These are phyloP conservation scores for Tangara arthus DNA, from an alignment of 2,797 vertebrate genomes.

Conservation along the genomic window DNA sequence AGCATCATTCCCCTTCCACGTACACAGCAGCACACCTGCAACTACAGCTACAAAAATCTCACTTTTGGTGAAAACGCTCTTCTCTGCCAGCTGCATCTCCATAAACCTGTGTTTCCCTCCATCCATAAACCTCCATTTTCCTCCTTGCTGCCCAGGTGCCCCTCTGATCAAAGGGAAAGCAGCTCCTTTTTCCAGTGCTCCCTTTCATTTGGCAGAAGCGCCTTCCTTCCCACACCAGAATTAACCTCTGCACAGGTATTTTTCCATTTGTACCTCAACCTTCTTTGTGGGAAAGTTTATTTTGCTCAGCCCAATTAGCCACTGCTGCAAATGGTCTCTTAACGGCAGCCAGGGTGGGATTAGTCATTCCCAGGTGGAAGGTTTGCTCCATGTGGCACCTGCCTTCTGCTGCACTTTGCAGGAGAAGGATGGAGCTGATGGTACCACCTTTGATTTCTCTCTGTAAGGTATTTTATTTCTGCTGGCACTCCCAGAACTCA, in stretches of 20 bases:
- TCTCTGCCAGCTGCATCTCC: not conserved
- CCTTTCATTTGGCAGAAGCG: not conserved
- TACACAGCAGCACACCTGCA: not conserved
- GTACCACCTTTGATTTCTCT: not conserved
- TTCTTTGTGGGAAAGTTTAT: constrained; percentile 6
- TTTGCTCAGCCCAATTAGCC: not conserved
- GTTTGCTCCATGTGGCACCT: not conserved
- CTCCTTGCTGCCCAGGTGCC: not conserved
- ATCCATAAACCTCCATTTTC: not conserved
- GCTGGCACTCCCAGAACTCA: not conserved
- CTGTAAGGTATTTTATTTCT: constrained; percentile 26
- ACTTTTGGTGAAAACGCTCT: not conserved
- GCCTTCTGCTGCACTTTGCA: not conserved
- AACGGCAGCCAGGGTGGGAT: constrained; percentile 2
- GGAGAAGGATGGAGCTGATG: not conserved
- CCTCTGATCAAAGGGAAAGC: not conserved
- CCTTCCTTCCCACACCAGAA: not conserved
- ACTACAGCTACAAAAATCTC: not conserved
- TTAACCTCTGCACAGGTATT: not conserved
- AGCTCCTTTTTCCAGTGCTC: not conserved
- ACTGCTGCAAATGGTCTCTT: not conserved
- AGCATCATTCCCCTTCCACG: rapidly evolving
- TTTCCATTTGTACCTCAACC: not conserved
- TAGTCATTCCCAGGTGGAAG: not conserved
- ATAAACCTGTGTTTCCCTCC: not conserved